A percentile compares a stretch with the other conserved stretches of the same genome.
Evolutionary conservation across 2,888 invertebrate genomes (phyloP).

Genomic region (Aquatica leii): DNA sequence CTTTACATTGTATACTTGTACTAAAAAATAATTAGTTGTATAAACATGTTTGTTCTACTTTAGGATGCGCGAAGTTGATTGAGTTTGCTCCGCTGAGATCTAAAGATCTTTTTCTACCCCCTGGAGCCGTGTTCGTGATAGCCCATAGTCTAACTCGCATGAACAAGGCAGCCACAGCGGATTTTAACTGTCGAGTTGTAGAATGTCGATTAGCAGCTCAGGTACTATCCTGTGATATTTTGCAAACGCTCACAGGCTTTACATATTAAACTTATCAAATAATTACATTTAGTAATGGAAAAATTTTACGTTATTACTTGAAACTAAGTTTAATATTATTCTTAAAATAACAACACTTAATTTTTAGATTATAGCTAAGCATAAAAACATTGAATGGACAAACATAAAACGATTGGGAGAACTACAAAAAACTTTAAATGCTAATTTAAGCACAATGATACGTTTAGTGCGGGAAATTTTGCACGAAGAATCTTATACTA

Average conservation of each 20-base stretch:
- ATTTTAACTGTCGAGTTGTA: constrained; percentile 92
- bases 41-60: no score
- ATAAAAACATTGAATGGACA: constrained; percentile 68
- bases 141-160: constrained; percentile 88
- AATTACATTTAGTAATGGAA: not conserved
- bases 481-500: constrained; percentile 72
- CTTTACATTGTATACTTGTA: no score
- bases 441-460: constrained; percentile 74
- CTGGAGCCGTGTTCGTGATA: constrained; percentile 88
- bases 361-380: constrained; percentile 73
- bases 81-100: constrained; percentile 90
- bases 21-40: no score
- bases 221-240: constrained; percentile 60
- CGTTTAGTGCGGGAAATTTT: constrained; percentile 70
- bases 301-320: not conserved
- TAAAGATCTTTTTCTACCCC: constrained; percentile 80
- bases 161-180: constrained; percentile 93
- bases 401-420: constrained; percentile 74
- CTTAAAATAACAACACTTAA: constrained; percentile 3
- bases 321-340: no score
- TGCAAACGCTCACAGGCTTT: not conserved
- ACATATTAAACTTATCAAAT: no score
- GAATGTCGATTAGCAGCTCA: constrained; percentile 94
- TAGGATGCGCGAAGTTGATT: constrained; percentile 88
- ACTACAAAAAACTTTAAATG: constrained; percentile 73